A percentile compares a stretch with the other conserved stretches of the same genome.
phyloP scores from a whole-genome alignment of 1,140 invertebrate genomes.

The Helicoverpa armigera region DNA sequence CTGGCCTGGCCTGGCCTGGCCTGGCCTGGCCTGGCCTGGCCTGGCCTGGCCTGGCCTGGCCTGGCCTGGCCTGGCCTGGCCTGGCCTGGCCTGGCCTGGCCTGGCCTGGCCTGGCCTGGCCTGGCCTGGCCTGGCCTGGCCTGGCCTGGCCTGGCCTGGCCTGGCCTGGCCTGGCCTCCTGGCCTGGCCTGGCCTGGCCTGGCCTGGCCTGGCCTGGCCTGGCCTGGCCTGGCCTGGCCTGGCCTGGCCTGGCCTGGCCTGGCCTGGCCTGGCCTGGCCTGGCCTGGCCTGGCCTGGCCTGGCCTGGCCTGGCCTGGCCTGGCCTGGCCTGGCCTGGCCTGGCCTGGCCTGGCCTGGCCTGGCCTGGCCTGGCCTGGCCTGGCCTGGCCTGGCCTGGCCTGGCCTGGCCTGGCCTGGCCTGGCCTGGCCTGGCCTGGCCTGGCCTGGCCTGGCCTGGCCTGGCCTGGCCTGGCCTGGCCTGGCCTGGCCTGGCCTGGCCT shows the following conservation, averaged over 20 bases:
- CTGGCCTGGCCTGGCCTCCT: constrained; percentile 34
- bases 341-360: not conserved
- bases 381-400: not conserved
- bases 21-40: constrained; percentile 27
- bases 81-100: constrained; percentile 18
- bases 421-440: not conserved
- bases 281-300: not conserved
- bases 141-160: constrained; percentile 38
- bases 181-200: too few relatives aligned
- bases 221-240: constrained; percentile 41
- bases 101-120: constrained; percentile 31
- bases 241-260: constrained; percentile 27
- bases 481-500: too few relatives aligned
- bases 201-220: constrained; percentile 42
- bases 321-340: not conserved
- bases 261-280: not conserved
- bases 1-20: constrained; percentile 30
- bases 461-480: too few relatives aligned
- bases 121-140: constrained; percentile 39
- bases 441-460: too few relatives aligned
- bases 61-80: constrained; percentile 30
- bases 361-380: not conserved
- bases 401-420: not conserved
- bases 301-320: not conserved
- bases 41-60: constrained; percentile 21